phyloP scores from a whole-genome alignment of 1,140 invertebrate species.

The Pissodes strobi region DNA sequence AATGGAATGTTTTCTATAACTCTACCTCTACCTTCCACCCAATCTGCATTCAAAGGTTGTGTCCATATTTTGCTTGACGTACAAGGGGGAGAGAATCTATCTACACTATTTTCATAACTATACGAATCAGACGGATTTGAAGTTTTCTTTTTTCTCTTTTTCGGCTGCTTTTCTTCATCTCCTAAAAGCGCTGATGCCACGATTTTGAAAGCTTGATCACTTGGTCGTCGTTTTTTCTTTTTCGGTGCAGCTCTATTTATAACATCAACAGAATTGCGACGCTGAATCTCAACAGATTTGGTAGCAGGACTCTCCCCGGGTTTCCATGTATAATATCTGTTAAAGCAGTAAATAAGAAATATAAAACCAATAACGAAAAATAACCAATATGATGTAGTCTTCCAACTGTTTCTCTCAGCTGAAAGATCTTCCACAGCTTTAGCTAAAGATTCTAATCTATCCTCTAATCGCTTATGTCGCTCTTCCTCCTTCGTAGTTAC shows the following conservation, averaged over 20 bases:
- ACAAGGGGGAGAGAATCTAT: conserved; percentile 35
- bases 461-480: conserved; percentile 68
- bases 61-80: conserved; percentile 33
- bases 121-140: conserved; percentile 36
- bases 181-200: conserved; percentile 5
- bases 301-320: conserved; percentile 44
- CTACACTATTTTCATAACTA: conserved; percentile 47
- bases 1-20: conserved; percentile 50
- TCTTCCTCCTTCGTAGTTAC: conserved; percentile 73
- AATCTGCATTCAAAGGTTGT: conserved; percentile 29
- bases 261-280: conserved; percentile 66
- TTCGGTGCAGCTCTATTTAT: conserved; percentile 54
- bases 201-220: conserved; percentile 77
- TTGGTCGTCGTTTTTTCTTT: conserved; percentile 68
- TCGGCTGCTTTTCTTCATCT: conserved; percentile 50
- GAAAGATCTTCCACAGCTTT: conserved; percentile 62
- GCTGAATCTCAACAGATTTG: conserved; percentile 51
- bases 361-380: conserved; percentile 19
- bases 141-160: conserved; percentile 57
- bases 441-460: conserved; percentile 66
- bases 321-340: conserved; percentile 18
- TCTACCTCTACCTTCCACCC: conserved; percentile 36
- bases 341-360: conserved; percentile 34
- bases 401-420: conserved; percentile 69
- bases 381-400: conserved; percentile 62